Conservation (phyloP, 2,888 invertebrate genomes). For the Lasius fuliginosus region DNA sequence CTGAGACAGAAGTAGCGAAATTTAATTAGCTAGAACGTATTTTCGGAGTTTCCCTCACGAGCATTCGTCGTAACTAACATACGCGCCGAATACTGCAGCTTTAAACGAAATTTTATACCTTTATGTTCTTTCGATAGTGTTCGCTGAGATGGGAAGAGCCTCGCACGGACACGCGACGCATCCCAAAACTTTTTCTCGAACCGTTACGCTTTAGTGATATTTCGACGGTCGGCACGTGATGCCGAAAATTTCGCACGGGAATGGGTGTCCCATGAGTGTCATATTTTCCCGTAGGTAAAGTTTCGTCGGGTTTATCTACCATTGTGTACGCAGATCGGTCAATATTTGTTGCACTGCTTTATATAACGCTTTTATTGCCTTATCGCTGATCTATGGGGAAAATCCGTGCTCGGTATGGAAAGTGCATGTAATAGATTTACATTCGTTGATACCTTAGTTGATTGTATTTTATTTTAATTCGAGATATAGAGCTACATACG, state of each 20-base stretch:
- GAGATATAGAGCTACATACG: background rate
- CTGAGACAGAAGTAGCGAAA: background rate
- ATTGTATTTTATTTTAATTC: background rate
- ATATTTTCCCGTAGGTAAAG: constrained; percentile 41
- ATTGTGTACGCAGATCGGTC: constrained; percentile 18
- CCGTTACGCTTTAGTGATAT: constrained; percentile 54
- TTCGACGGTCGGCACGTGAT: constrained; percentile 47
- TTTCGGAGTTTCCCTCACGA: constrained; percentile 4
- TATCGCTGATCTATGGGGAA: background rate
- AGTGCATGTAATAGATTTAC: background rate
- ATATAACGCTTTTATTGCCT: constrained; percentile 1
- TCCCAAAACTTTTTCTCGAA: constrained; percentile 48
- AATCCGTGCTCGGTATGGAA: background rate
- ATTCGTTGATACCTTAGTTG: background rate
- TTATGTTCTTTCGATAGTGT: constrained; percentile 39
- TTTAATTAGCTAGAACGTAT: background rate
- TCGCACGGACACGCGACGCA: constrained; percentile 23
- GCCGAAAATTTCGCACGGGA: constrained; percentile 39
- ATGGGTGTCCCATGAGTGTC: constrained; percentile 41
- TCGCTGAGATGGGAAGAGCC: background rate
- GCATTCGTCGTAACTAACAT: constrained; percentile 31
- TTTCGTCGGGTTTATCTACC: constrained; percentile 35
- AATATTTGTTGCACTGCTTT: constrained; percentile 35
- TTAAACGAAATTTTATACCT: constrained; percentile 37
- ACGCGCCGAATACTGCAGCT: constrained; percentile 7